Percentiles rank a stretch among this genome's conserved stretches.
Conservation (phyloP, 1,140 invertebrate genomes). For the Charaxes varanes region DNA sequence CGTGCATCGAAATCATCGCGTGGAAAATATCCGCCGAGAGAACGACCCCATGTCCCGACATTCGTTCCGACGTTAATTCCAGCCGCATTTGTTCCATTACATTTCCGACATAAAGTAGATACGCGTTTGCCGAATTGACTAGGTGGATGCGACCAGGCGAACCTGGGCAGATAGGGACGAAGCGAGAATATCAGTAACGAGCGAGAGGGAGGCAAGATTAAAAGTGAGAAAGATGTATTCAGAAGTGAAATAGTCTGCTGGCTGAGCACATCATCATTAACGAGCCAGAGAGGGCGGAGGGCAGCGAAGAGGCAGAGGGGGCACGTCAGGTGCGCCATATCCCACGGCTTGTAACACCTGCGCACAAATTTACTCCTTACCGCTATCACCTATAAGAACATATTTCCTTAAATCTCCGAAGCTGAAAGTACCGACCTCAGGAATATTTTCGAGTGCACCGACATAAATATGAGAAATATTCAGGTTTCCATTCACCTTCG, state of each 20-base stretch:
- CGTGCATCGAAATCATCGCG: conserved; percentile 67
- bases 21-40: conserved; percentile 66
- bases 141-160: conserved; percentile 69
- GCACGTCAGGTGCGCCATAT: conserved; percentile 59
- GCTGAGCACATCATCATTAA: conserved; percentile 77
- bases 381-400: conserved; percentile 37
- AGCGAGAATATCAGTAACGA: conserved; percentile 25
- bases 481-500: conserved; percentile 55
- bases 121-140: conserved; percentile 73
- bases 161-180: conserved; percentile 37
- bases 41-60: conserved; percentile 64
- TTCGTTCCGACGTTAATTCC: conserved; percentile 71
- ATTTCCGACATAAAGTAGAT: conserved; percentile 73
- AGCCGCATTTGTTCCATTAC: conserved; percentile 74
- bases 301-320: conserved; percentile 71
- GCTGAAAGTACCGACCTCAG: conserved; percentile 40
- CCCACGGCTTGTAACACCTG: conserved; percentile 58
- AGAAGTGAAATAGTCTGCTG: conserved; percentile 76
- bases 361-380: conserved; percentile 58
- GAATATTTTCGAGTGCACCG: conserved; percentile 66
- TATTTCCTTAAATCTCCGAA: conserved; percentile 33
- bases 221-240: conserved; percentile 77
- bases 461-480: conserved; percentile 71
- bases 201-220: conserved; percentile 55
- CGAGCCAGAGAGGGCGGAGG: conserved; percentile 71